Percentiles rank a stretch among this genome's conserved stretches.
phyloP scores from a whole-genome alignment of 2,888 invertebrate genomes.

The Drosophila parthenogenetica region DNA sequence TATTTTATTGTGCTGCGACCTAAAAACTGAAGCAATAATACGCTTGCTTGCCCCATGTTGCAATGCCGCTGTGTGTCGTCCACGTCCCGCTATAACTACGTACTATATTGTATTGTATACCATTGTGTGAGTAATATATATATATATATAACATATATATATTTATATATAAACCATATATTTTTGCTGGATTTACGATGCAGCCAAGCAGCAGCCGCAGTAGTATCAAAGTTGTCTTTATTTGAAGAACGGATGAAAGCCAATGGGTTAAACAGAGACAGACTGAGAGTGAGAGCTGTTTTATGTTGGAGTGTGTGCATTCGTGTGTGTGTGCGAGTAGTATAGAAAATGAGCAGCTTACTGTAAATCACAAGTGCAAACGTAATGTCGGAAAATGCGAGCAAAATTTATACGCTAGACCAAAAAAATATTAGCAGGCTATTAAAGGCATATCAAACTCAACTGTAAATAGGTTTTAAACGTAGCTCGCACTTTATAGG shows the following conservation, averaged over 20 bases:
- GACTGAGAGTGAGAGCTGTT: neutral
- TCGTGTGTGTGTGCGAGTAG: constrained; percentile 5
- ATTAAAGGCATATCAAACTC: constrained; percentile 14
- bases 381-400: constrained; percentile 33
- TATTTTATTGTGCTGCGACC: constrained; percentile 71
- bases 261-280: constrained; percentile 40
- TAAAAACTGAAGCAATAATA: constrained; percentile 73
- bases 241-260: constrained; percentile 58
- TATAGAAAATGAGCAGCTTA: constrained; percentile 27
- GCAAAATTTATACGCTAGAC: constrained; percentile 17
- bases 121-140: constrained; percentile 41
- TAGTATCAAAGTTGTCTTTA: constrained; percentile 60
- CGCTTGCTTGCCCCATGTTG: constrained; percentile 66
- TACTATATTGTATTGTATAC: constrained; percentile 38
- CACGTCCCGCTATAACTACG: constrained; percentile 35
- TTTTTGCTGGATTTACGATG: constrained; percentile 71
- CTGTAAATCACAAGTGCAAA: constrained; percentile 62
- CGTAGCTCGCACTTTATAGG: neutral
- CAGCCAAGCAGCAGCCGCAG: constrained; percentile 57
- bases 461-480: neutral
- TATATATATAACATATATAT: constrained; percentile 1
- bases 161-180: constrained; percentile 1
- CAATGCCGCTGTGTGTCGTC: constrained; percentile 32
- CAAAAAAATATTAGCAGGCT: constrained; percentile 26
- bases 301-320: neutral